Evolutionary conservation across 1,140 invertebrate species (phyloP).

Genomic region (Cydia pomonella): DNA sequence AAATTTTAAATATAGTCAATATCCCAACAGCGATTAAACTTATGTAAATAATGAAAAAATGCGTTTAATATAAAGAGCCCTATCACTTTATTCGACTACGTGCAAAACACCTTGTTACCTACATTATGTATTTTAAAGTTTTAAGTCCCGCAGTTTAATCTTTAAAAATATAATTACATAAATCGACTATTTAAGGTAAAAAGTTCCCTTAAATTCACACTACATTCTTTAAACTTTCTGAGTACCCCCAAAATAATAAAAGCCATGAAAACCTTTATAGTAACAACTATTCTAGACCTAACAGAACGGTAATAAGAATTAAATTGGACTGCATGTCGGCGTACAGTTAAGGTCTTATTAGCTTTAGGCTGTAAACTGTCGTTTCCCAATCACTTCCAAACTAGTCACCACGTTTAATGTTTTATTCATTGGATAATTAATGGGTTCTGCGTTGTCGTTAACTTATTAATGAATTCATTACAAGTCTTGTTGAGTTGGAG

Average conservation of each 20-base stretch:
- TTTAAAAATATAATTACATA: background rate
- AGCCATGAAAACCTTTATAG: background rate
- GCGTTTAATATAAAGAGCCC: too few relatives aligned
- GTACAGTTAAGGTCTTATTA: background rate
- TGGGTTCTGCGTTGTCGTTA: constrained; percentile 7
- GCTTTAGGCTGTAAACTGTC: background rate
- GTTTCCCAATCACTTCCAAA: constrained; percentile 26
- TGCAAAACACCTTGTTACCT: too few relatives aligned
- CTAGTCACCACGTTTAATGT: constrained; percentile 34
- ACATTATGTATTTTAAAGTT: background rate
- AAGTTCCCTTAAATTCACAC: background rate
- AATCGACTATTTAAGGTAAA: background rate
- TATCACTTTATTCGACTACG: too few relatives aligned
- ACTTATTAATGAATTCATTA: constrained; percentile 29
- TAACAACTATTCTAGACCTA: background rate
- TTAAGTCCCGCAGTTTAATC: background rate
- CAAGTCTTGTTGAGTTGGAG: background rate
- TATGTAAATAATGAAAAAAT: too few relatives aligned
- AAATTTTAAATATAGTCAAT: too few relatives aligned
- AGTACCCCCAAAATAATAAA: background rate
- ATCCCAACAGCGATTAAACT: too few relatives aligned
- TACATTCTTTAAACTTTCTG: background rate
- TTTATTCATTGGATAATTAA: constrained; percentile 46
- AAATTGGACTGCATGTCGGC: background rate
- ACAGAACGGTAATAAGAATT: background rate